Conservation (phyloP, 1,140 invertebrate genomes). For the Plutomurus gul region DNA sequence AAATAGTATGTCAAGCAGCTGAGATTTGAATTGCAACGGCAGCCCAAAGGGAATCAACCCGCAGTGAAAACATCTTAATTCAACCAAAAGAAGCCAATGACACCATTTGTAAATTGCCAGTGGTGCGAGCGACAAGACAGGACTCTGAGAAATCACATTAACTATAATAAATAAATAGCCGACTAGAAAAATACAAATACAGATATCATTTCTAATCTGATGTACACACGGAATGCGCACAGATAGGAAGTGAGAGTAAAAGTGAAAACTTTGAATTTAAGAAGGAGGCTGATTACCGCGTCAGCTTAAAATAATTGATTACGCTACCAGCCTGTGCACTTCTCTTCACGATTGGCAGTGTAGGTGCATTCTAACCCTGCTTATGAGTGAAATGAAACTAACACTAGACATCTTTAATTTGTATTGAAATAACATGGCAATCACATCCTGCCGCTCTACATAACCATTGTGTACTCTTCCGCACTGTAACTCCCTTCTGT, state of each 20-base stretch:
- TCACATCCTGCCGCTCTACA: not conserved
- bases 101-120: slow-evolving; percentile 21
- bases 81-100: slow-evolving; percentile 24
- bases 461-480: not conserved
- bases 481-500: not conserved
- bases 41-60: not conserved
- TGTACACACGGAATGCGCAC: too few relatives aligned
- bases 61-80: slow-evolving; percentile 5
- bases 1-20: slow-evolving; percentile 29
- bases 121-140: not conserved
- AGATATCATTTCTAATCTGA: too few relatives aligned
- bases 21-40: not conserved
- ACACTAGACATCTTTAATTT: too few relatives aligned
- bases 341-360: too few relatives aligned
- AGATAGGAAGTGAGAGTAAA: too few relatives aligned
- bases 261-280: too few relatives aligned
- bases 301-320: too few relatives aligned
- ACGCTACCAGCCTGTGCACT: too few relatives aligned
- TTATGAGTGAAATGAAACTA: too few relatives aligned
- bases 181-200: not conserved
- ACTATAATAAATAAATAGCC: not conserved
- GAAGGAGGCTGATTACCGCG: too few relatives aligned
- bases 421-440: not conserved
- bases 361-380: too few relatives aligned
- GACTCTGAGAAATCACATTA: not conserved